phyloP scores from a whole-genome alignment of 1,140 invertebrate genomes.

The Anoplophora glabripennis region DNA sequence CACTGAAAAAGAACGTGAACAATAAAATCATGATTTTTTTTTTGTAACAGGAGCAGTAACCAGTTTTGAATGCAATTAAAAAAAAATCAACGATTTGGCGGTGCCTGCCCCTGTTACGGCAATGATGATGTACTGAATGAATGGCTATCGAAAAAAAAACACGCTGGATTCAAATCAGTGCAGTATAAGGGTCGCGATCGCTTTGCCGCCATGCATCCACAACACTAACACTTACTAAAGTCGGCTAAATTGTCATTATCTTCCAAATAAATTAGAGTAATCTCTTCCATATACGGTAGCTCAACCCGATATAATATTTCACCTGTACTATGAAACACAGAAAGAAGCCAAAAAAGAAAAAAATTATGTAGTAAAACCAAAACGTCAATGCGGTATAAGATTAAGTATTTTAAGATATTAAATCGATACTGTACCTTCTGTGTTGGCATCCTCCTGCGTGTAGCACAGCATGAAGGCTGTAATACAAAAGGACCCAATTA shows the following conservation, averaged over 20 bases:
- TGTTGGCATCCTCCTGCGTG: constrained; percentile 83
- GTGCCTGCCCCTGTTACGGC: too few relatives aligned
- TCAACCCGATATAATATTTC: constrained; percentile 87
- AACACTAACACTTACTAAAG: constrained; percentile 62
- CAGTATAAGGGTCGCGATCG: constrained; percentile 17
- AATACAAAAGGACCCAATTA: constrained; percentile 54
- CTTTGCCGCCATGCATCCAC: constrained; percentile 51
- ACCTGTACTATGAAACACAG: constrained; percentile 68
- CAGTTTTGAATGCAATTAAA: too few relatives aligned
- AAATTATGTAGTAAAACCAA: constrained; percentile 48
- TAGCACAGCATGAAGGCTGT: constrained; percentile 90
- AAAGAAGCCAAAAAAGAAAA: constrained; percentile 55
- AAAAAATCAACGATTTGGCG: too few relatives aligned
- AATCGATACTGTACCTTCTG: constrained; percentile 70
- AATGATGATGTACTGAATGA: too few relatives aligned
- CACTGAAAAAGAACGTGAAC: neutral
- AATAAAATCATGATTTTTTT: neutral
- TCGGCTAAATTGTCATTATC: constrained; percentile 63
- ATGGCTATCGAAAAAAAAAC: constrained; percentile 2
- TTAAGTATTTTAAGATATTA: constrained; percentile 13
- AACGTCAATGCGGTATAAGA: constrained; percentile 18
- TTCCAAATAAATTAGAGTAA: constrained; percentile 86
- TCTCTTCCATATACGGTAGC: constrained; percentile 85
- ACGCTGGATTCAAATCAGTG: constrained; percentile 16
- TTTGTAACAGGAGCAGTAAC: too few relatives aligned